phyloP scores from a whole-genome alignment of 2,797 vertebrate genomes.

The Melanotaenia boesemani region DNA sequence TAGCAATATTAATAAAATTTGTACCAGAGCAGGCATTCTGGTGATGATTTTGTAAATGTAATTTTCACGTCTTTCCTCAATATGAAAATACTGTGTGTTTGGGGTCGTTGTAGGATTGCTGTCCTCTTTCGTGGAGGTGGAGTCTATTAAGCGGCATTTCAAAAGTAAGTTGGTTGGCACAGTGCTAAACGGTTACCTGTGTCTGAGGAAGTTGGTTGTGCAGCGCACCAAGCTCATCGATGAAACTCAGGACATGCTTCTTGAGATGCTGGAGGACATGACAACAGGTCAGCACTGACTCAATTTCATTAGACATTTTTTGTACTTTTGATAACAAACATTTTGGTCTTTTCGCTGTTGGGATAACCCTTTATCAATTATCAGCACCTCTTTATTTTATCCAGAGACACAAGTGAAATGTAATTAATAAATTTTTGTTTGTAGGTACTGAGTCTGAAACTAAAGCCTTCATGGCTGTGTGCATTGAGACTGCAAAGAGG shows the following conservation, averaged over 20 bases:
- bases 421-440: constrained; percentile 6
- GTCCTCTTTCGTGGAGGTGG: constrained; percentile 98
- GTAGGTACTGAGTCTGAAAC: constrained; percentile 98
- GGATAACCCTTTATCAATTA: neutral
- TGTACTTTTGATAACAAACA: neutral
- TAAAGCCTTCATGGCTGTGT: constrained; percentile 99
- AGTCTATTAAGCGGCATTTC: constrained; percentile 98
- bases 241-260: constrained; percentile 98
- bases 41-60: neutral
- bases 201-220: constrained; percentile 95
- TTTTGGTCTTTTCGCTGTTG: neutral
- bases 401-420: neutral
- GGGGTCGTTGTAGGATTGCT: constrained; percentile 86
- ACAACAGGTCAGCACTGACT: constrained; percentile 89
- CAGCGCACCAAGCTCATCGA: constrained; percentile 98
- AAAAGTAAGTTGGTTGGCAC: constrained; percentile 98
- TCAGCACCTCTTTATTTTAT: neutral
- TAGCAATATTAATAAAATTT: neutral
- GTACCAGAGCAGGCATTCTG: neutral
- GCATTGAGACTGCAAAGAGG: constrained; percentile 98
- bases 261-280: constrained; percentile 99
- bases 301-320: neutral
- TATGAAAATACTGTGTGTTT: constrained; percentile 15
- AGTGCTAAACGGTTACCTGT: constrained; percentile 96
- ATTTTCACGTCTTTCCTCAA: neutral